These are phyloP conservation scores for Ophioninae sp. DNA, from an alignment of 2,888 invertebrate genomes.

Conservation along the genomic window DNA sequence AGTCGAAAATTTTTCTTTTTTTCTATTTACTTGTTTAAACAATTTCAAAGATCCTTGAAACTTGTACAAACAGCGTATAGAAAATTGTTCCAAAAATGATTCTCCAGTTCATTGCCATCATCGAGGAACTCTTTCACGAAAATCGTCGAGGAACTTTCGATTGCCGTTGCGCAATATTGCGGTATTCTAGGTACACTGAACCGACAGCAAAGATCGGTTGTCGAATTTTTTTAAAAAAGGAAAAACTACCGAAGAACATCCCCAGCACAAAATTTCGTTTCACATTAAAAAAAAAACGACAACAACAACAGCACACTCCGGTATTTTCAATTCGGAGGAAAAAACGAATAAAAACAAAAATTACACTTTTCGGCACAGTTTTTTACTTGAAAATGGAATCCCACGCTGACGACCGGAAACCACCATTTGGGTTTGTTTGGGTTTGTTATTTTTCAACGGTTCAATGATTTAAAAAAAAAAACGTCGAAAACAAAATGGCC, in stretches of 20 bases:
- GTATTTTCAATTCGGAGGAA: not conserved
- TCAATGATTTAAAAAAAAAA: not conserved
- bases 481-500: not conserved
- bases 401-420: not conserved
- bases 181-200: not conserved
- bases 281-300: too few species aligned
- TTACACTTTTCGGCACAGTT: not conserved
- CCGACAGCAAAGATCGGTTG: too few species aligned
- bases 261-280: too few species aligned
- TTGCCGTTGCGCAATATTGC: not conserved
- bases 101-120: not conserved
- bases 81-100: slow-evolving; percentile 22
- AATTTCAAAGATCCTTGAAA: slow-evolving; percentile 1
- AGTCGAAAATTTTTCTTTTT: not conserved
- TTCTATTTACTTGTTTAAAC: not conserved
- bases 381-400: not conserved
- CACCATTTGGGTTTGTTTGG: not conserved
- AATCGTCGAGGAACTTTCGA: slow-evolving; percentile 7
- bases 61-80: slow-evolving; percentile 16
- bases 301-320: not conserved
- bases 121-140: not conserved
- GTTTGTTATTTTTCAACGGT: too few species aligned
- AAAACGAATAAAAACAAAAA: not conserved
- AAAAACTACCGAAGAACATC: too few species aligned
- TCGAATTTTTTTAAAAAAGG: too few species aligned